Percentiles rank a stretch among this genome's conserved stretches.
phyloP scores from a whole-genome alignment of 2,888 invertebrate species.

The Conomelus anceps region DNA sequence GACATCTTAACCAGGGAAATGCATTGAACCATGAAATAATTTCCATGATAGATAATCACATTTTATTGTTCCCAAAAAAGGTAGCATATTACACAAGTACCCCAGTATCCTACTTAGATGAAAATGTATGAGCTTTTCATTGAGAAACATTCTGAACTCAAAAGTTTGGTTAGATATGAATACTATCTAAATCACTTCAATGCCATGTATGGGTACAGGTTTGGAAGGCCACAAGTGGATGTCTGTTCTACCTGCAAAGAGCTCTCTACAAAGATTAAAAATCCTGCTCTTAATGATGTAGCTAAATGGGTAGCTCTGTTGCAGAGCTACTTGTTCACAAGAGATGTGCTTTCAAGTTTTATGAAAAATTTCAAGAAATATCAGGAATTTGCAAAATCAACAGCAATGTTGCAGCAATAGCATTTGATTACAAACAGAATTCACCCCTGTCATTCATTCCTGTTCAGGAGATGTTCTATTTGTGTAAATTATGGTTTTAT shows the following conservation, averaged over 20 bases:
- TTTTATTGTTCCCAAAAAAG: constrained; percentile 17
- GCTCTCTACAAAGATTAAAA: constrained; percentile 23
- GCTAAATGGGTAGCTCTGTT: constrained; percentile 16
- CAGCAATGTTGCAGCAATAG: constrained; percentile 22
- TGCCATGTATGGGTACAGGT: constrained; percentile 16
- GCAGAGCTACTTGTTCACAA: constrained; percentile 29
- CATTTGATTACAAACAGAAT: constrained; percentile 10
- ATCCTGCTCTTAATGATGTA: constrained; percentile 10
- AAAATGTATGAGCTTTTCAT: constrained; percentile 21
- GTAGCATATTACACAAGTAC: constrained; percentile 10
- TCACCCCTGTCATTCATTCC: not conserved
- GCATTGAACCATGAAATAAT: not conserved
- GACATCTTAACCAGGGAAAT: not conserved
- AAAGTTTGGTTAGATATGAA: constrained; percentile 7
- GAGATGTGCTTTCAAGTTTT: constrained; percentile 32
- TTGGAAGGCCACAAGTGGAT: constrained; percentile 24
- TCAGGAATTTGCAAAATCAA: constrained; percentile 16
- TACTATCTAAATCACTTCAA: constrained; percentile 24
- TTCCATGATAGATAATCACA: constrained; percentile 11
- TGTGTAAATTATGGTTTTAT: constrained; percentile 12
- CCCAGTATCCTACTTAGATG: not conserved
- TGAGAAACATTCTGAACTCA: constrained; percentile 6
- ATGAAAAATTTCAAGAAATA: constrained; percentile 22
- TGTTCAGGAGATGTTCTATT: not conserved
- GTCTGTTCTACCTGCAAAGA: constrained; percentile 21